Conservation (phyloP, 2,113 vertebrate species). For the Glareola pratincola region DNA sequence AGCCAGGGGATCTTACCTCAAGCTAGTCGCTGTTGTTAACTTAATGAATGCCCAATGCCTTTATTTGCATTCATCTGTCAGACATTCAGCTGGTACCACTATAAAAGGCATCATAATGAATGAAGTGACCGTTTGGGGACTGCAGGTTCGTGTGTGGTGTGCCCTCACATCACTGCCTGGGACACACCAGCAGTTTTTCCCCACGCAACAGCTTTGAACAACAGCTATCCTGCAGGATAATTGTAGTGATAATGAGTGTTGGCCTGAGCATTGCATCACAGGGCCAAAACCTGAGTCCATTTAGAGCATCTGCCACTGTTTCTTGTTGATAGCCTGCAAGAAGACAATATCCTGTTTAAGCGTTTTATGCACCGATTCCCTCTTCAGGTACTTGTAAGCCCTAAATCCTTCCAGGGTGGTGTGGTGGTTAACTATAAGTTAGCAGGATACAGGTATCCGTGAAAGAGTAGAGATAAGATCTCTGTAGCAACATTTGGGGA, state of each 20-base stretch:
- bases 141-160: neutral
- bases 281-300: no score
- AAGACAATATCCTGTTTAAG: neutral
- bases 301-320: neutral
- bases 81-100: neutral
- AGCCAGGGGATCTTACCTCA: neutral
- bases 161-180: neutral
- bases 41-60: neutral
- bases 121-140: neutral
- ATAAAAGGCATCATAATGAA: neutral
- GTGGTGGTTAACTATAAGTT: neutral
- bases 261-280: neutral
- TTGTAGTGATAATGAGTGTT: rapidly evolving
- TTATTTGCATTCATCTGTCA: neutral
- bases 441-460: neutral
- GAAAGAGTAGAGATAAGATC: neutral
- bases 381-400: neutral
- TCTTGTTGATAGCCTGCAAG: neutral
- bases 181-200: neutral
- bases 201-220: neutral
- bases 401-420: neutral
- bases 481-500: neutral
- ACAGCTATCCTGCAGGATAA: neutral
- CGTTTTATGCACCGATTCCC: neutral
- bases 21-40: neutral